Evolutionary conservation across 1,140 invertebrate species (phyloP).

Genomic region (Teleogryllus occipitalis): DNA sequence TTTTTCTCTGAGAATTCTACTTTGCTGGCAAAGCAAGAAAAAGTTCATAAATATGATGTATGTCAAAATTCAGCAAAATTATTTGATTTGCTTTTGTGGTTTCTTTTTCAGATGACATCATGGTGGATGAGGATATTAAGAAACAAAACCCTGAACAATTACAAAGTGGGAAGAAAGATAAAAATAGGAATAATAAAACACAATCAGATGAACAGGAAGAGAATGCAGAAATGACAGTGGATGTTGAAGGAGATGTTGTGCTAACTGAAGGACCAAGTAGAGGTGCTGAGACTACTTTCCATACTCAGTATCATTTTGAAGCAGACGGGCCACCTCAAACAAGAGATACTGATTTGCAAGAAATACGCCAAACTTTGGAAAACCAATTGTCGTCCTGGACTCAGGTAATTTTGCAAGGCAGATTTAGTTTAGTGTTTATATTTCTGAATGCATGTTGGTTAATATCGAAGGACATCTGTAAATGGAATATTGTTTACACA

Average conservation of each 20-base stretch:
- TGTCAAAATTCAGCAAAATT: no score
- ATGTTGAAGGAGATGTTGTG: slow-evolving; percentile 68
- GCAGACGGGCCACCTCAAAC: slow-evolving; percentile 15
- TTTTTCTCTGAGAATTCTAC: no score
- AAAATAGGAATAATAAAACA: not conserved
- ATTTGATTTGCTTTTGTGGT: not conserved
- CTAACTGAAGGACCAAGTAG: slow-evolving; percentile 56
- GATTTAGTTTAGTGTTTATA: no score
- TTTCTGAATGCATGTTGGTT: no score
- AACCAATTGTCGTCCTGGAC: slow-evolving; percentile 46
- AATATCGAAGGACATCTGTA: no score
- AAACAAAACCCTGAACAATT: slow-evolving; percentile 42
- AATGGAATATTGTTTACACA: no score
- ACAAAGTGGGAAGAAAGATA: slow-evolving; percentile 5
- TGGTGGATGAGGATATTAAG: slow-evolving; percentile 40
- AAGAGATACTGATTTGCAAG: slow-evolving; percentile 25
- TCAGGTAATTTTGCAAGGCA: slow-evolving; percentile 25
- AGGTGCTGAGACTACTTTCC: slow-evolving; percentile 59
- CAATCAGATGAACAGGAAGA: slow-evolving; percentile 27
- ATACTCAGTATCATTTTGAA: slow-evolving; percentile 39
- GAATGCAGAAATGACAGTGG: slow-evolving; percentile 28
- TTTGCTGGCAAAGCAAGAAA: no score
- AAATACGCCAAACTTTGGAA: slow-evolving; percentile 41
- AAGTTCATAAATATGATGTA: no score
- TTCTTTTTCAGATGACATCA: slow-evolving; percentile 21